Evolutionary conservation across 2,888 invertebrate species (phyloP).

Genomic region (Acheta domesticus): DNA sequence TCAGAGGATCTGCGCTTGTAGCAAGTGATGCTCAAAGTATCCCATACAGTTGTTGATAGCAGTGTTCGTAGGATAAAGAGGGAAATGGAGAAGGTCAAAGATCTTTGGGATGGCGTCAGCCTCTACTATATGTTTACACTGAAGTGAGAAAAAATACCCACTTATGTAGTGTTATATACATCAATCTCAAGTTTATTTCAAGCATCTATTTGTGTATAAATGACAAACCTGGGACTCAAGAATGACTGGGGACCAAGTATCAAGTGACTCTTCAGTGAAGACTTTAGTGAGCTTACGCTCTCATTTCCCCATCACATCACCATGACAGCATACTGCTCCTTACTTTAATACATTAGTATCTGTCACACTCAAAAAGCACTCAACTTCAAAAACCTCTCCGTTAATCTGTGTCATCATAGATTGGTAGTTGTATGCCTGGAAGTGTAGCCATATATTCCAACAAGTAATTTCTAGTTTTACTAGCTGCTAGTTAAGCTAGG

Average conservation of each 20-base stretch:
- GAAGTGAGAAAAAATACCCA: slow-evolving; percentile 10
- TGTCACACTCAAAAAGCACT: background rate
- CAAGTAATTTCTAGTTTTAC: background rate
- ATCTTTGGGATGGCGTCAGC: background rate
- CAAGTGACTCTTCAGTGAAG: background rate
- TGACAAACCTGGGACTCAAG: background rate
- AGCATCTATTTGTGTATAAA: slow-evolving; percentile 1
- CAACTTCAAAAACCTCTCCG: too few relatives aligned
- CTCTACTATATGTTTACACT: background rate
- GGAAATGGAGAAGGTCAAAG: background rate
- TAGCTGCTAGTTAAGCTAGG: slow-evolving; percentile 3
- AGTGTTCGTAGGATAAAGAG: background rate
- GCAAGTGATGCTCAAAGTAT: background rate
- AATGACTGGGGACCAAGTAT: background rate
- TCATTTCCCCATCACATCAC: background rate
- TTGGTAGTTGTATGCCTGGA: background rate
- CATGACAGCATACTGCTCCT: background rate
- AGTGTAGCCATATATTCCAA: background rate
- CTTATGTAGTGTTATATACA: background rate
- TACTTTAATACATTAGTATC: background rate
- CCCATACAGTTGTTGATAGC: too few relatives aligned
- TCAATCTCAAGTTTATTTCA: background rate
- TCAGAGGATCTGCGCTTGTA: background rate
- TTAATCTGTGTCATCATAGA: background rate
- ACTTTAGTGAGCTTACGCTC: background rate